Base-by-base conservation (phyloP, 64 coral and sea anemone species). In the Montipora sp. region DNA sequence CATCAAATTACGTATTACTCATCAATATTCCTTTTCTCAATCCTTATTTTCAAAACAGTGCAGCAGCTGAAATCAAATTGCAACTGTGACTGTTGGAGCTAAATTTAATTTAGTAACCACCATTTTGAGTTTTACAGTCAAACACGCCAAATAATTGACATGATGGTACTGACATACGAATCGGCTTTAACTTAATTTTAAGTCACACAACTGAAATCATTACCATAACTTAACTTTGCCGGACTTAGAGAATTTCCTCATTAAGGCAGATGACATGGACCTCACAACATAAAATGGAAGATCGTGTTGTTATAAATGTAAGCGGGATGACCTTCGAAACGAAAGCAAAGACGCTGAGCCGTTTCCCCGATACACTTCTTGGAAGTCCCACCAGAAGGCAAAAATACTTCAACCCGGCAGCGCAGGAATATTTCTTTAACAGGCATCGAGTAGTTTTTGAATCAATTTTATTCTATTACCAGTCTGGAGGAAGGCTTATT, bases 391-490 rank as follows among this genome's bases (percentile, higher is more conserved):
- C 81, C 20, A 96, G 96, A 94, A 81, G 97, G 8, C 65, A 77
- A 77, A 61, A 90, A 71, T 96, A 99, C 20, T 99, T 89, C 89
- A 81, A 91, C 45, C 59, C 88, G 22, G 77, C 22, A n/a, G 82
- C 84, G 48, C 80, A 96, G 55, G 83, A 90, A 24, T 99, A 96
- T 89, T 99, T 93, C 92, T 97, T 97, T 83, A 94, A 97, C 65
- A 83, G 95, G 14, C 95, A 97, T 77, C 89, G 95, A 85, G 71
- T 94, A 68, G 95, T 77, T 11, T 97, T 97, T 79, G 95, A 97
- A 85, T 97, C 92, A n/a, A 97, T 97, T 84, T 75, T 98, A 80
- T 98, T 94, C 77, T 98, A 96, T 84, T 98, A 98, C 84, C 97
- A 98, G 47, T 98, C 97, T 23, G 90, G 90, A n/a, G 97, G 97